Percentiles rank a stretch among this genome's conserved stretches.
Evolutionary conservation across 2,797 vertebrate species (phyloP).

Genomic region (Acanthornis magna): DNA sequence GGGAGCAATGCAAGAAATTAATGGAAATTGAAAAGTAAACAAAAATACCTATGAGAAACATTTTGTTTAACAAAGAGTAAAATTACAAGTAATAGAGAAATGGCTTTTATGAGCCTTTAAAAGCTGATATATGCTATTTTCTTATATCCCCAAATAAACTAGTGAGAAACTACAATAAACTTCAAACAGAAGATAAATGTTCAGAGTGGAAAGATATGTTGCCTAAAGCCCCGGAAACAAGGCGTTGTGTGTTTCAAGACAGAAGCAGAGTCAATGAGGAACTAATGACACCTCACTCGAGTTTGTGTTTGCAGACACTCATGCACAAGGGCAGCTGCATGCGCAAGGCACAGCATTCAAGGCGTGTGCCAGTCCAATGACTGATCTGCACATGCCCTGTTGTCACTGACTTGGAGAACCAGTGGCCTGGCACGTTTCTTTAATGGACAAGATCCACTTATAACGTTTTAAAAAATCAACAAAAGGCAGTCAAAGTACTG

Average conservation of each 20-base stretch:
- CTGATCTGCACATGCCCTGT: neutral
- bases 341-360: slow-evolving; percentile 22
- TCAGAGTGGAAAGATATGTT: neutral
- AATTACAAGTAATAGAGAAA: neutral
- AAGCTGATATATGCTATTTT: neutral
- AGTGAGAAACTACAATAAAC: slow-evolving; percentile 9
- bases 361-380: neutral
- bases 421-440: neutral
- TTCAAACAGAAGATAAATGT: slow-evolving; percentile 2
- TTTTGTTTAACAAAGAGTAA: neutral
- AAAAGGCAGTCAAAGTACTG: slow-evolving; percentile 9
- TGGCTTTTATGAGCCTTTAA: slow-evolving; percentile 19
- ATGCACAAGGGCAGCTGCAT: neutral
- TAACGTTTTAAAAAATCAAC: slow-evolving; percentile 35
- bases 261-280: neutral
- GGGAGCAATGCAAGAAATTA: neutral
- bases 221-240: neutral
- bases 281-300: neutral
- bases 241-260: neutral
- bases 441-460: neutral
- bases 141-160: slow-evolving; percentile 35
- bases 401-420: slow-evolving; percentile 30
- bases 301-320: neutral
- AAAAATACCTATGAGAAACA: neutral
- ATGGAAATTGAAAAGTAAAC: slow-evolving; percentile 2